These are phyloP conservation scores for Polylopha cassiicola DNA, from an alignment of 2,888 invertebrate species.

Conservation along the genomic window DNA sequence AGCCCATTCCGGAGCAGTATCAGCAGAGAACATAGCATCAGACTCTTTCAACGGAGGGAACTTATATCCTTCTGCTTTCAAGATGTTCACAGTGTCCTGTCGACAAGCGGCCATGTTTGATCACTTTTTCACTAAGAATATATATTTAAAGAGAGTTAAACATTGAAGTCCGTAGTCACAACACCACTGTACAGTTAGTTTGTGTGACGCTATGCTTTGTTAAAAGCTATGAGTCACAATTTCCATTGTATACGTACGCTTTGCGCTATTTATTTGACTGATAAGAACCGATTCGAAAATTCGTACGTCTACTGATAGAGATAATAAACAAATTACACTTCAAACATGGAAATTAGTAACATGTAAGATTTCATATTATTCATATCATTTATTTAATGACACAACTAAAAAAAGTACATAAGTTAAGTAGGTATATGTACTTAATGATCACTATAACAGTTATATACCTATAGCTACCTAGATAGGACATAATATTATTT, in stretches of 20 bases:
- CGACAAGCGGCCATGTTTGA: constrained; percentile 30
- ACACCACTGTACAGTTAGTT: constrained; percentile 1
- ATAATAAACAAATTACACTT: constrained; percentile 1
- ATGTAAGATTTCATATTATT: too few species aligned
- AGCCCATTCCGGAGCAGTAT: constrained; percentile 98
- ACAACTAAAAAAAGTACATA: too few species aligned
- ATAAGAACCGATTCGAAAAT: constrained; percentile 3
- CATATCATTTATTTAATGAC: too few species aligned
- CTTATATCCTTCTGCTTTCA: constrained; percentile 95
- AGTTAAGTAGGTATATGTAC: too few species aligned
- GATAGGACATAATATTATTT: too few species aligned
- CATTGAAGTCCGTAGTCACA: constrained; percentile 24
- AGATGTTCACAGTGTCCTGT: constrained; percentile 93
- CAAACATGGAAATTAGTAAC: background rate
- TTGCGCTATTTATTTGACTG: too few species aligned
- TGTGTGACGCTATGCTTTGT: constrained; percentile 12
- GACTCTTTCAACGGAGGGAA: constrained; percentile 95
- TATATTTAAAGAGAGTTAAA: constrained; percentile 31
- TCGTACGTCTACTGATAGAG: background rate
- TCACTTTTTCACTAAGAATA: background rate
- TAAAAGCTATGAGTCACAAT: constrained; percentile 9
- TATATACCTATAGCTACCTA: too few species aligned
- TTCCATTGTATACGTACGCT: too few species aligned
- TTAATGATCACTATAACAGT: too few species aligned
- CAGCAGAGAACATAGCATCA: constrained; percentile 99